Evolutionary conservation across 2,113 vertebrate genomes (phyloP), one percentile per base, ranked within the genome.

Genomic region (Oryzias curvinotus): DNA sequence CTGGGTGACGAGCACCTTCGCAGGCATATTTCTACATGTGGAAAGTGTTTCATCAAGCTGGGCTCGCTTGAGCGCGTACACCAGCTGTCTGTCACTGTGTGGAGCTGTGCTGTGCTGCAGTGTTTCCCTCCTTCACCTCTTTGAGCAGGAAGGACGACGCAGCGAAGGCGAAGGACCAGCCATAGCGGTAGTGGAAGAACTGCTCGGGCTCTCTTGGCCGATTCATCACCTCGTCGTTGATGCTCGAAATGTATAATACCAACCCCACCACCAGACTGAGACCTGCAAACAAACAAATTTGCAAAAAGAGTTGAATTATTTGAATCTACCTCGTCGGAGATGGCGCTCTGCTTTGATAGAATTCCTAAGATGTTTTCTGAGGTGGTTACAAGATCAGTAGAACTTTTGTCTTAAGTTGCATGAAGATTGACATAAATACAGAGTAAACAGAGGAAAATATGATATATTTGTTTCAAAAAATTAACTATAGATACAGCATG

Each of bases 141-240:
- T 96, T 97, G 25, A 97, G 94, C 3, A 96, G 90, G 84, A 97
- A 97, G 72, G 95, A 96, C 52, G 94, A 95, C 42, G 94, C 95
- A 0, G 95, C 95, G 18, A 95, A 96, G 63, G 95, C 93, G 14
- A 96, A 97, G 18, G 95, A 96, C 95, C 95, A 96, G 52, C 95
- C 95, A 0, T 96, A 97, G 68, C 75, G 94, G 53, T 96, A 96
- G 60, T 94, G 92, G 76, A 97, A 97, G 75, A 95, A 96, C 77
- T 94, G 94, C 78, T 96, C 95, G 0, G 95, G 91, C 62, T 95
- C 94, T 67, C 95, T 89, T 28, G 95, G 95, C 41, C 95, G 84
- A 84, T 96, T 97, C 95, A 96, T 96, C 83, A 97, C 95, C 82
- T 96, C 95, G 1, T 97, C 95, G 0, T 97, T 97, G 58, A 97